Conservation (phyloP, 2,113 vertebrate species). For the Rhinoderma darwinii region DNA sequence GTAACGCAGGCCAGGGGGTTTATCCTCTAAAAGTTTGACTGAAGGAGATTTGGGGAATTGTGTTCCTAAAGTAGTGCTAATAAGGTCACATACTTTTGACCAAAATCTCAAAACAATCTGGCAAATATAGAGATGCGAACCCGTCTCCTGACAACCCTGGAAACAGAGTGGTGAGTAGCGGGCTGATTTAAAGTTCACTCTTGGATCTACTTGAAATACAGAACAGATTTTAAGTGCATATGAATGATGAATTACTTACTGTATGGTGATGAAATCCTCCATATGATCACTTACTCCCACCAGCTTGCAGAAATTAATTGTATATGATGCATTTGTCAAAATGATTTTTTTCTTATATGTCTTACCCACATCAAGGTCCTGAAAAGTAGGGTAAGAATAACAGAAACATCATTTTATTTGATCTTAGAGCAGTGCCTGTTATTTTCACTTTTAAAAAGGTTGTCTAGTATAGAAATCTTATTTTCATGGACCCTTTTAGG, state of each 20-base stretch:
- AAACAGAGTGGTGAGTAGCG: background rate
- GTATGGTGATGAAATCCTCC: constrained; percentile 78
- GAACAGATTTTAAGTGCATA: background rate
- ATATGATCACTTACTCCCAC: constrained; percentile 78
- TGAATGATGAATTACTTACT: constrained; percentile 72
- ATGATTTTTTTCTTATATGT: constrained; percentile 85
- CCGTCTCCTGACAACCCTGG: background rate
- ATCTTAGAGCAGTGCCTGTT: background rate
- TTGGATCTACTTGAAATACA: background rate
- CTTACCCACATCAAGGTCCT: constrained; percentile 92
- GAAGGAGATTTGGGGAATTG: no score
- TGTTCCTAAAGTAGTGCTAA: no score
- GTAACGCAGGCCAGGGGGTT: no score
- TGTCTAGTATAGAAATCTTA: no score
- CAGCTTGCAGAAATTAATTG: constrained; percentile 81
- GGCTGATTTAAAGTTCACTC: background rate
- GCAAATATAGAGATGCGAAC: no score
- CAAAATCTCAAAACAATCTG: no score
- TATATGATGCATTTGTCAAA: constrained; percentile 82
- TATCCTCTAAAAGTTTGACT: no score
- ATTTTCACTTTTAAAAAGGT: no score
- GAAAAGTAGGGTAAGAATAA: constrained; percentile 33
- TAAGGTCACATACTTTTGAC: no score
- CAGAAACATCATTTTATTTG: background rate
- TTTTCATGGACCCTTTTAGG: no score